Conservation (phyloP, 2,888 invertebrate species). For the Criorhina ranunculi region DNA sequence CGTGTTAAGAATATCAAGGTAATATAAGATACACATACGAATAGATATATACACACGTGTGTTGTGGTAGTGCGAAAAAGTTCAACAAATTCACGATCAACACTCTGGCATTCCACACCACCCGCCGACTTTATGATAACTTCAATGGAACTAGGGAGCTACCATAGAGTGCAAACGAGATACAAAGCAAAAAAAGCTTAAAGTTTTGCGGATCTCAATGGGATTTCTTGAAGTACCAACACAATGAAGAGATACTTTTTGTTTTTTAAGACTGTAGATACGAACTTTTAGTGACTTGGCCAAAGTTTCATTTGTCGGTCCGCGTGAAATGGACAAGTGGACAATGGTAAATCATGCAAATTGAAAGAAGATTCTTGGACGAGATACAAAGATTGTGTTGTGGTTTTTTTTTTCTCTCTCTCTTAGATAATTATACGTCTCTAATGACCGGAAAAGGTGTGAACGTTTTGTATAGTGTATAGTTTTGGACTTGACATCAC, state of each 20-base stretch:
- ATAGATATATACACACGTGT: constrained; percentile 14
- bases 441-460: constrained; percentile 75
- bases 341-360: constrained; percentile 53
- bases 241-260: constrained; percentile 30
- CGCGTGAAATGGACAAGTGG: constrained; percentile 46
- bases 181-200: constrained; percentile 52
- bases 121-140: constrained; percentile 23
- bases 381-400: constrained; percentile 45
- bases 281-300: constrained; percentile 18
- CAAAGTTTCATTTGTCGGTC: constrained; percentile 33
- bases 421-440: constrained; percentile 52
- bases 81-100: constrained; percentile 74
- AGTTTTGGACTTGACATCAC: constrained; percentile 70
- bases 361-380: constrained; percentile 61
- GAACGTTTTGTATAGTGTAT: constrained; percentile 49
- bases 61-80: constrained; percentile 54
- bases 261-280: constrained; percentile 28
- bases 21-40: constrained; percentile 27
- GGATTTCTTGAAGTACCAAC: constrained; percentile 21
- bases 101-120: constrained; percentile 46
- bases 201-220: constrained; percentile 44
- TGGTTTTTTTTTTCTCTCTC: constrained; percentile 23
- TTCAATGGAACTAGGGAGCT: constrained; percentile 23
- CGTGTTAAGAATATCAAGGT: constrained; percentile 65
- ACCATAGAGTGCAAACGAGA: constrained; percentile 38